Evolutionary conservation across 2,113 vertebrate species (phyloP).

Genomic region (Tor tambroides): DNA sequence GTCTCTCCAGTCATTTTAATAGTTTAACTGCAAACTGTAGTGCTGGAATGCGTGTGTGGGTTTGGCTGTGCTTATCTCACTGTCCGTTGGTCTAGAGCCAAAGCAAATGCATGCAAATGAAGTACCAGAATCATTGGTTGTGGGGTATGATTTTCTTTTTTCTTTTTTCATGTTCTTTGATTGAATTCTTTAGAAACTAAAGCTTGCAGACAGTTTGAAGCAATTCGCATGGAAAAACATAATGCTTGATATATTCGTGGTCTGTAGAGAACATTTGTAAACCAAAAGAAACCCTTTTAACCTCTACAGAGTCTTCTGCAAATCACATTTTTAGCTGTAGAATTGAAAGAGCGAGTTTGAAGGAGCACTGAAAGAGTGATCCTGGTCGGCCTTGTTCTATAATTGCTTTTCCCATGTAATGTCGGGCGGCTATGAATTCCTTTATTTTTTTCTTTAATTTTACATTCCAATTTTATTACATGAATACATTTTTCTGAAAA

Average conservation of each 20-base stretch:
- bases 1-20: constrained; percentile 2
- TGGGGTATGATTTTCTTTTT: constrained; percentile 27
- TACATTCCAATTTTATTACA: background rate
- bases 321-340: background rate
- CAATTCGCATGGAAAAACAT: background rate
- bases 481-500: background rate
- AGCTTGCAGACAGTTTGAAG: background rate
- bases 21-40: background rate
- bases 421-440: background rate
- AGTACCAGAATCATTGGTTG: constrained; percentile 33
- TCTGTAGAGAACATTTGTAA: background rate
- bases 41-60: background rate
- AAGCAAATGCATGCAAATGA: constrained; percentile 48
- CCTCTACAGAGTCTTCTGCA: background rate
- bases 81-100: constrained; percentile 38
- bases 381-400: background rate
- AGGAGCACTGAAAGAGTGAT: background rate
- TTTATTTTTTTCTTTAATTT: background rate
- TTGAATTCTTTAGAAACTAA: constrained; percentile 17
- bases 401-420: background rate
- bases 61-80: constrained; percentile 37
- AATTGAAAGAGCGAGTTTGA: background rate
- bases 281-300: background rate
- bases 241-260: background rate
- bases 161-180: background rate